A percentile compares a stretch with the other conserved stretches of the same genome.
Conservation (phyloP, 2,797 vertebrate species). For the Poecilia wingei region DNA sequence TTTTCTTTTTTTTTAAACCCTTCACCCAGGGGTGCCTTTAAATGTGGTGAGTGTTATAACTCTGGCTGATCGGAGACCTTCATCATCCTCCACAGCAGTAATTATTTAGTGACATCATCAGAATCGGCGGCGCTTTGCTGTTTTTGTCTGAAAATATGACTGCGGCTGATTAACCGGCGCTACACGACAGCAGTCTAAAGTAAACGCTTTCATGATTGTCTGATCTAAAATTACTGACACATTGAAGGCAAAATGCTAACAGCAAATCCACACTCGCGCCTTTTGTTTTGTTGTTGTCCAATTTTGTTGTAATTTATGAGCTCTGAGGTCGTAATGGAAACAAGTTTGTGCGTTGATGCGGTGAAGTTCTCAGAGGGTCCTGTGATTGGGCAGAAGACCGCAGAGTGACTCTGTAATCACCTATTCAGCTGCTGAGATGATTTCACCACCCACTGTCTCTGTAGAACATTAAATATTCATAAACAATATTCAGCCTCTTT, state of each 20-base stretch:
- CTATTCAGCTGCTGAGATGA: slow-evolving; percentile 52
- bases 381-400: slow-evolving; percentile 34
- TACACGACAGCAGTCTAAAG: neutral
- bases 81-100: slow-evolving; percentile 21
- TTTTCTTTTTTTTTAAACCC: neutral
- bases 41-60: neutral
- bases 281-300: neutral
- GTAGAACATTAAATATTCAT: slow-evolving; percentile 62
- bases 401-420: slow-evolving; percentile 42
- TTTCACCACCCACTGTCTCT: slow-evolving; percentile 72
- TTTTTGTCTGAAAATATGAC: neutral
- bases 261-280: neutral
- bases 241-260: slow-evolving; percentile 1
- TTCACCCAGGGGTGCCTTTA: neutral
- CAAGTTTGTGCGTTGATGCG: neutral
- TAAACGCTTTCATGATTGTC: slow-evolving; percentile 46
- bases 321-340: slow-evolving; percentile 22
- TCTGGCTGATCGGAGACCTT: slow-evolving; percentile 56
- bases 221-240: slow-evolving; percentile 4
- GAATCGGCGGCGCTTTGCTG: neutral
- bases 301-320: neutral
- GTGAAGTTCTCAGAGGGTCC: slow-evolving; percentile 44
- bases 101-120: slow-evolving; percentile 12
- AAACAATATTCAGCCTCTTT: slow-evolving; percentile 60
- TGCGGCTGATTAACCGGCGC: neutral